Evolutionary conservation across 2,888 invertebrate species (phyloP), one percentile per base, ranked within the genome.

Genomic region (Apamea epomidion): DNA sequence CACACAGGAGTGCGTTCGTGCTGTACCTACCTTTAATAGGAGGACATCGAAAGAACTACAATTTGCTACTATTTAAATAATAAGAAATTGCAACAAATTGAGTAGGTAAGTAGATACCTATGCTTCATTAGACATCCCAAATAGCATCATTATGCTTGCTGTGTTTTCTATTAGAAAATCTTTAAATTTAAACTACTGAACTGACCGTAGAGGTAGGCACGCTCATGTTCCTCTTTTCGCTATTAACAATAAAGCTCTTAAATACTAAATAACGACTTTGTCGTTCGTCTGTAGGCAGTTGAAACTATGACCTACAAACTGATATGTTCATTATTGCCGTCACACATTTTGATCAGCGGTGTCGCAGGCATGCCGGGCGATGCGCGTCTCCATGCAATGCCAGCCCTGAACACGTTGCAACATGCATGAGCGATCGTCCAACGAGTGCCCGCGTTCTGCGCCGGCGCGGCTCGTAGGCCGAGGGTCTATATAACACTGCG

Each of bases 311-410:
- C 91, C 93, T 94, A 93, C 91, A 89, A 92, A 92, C 92, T 95
- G 96, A 96, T 97, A 96, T 96, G 96, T 96, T 93, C 84, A 92
- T 95, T 95, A 95, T 96, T 96, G 96, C 96, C 92, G 90, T 85
- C 64, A 92, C 92, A 92, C 88, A 90, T 89, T 89, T 90, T 86
- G 85, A 83, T 88, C 85, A 88, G 91, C 91, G 90, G 91, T 90
- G 91, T 91, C 91, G 92, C 91, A 91, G 93, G 92, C 93, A 96
- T 95, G 96, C 95, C 92, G 92, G 93, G 94, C 93, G 92, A 93
- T 91, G 93, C 94, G 93, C 89, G 87, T 85, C 87, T 92, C 93
- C 92, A 91, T 91, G 91, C 91, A 93, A 91, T 82, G 88, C 89
- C 87, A 93, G 92, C 92, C 93, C 92, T 92, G 91, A 92, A 90